phyloP scores from a whole-genome alignment of 2,113 vertebrate species.

The Pachycephala philippinensis region DNA sequence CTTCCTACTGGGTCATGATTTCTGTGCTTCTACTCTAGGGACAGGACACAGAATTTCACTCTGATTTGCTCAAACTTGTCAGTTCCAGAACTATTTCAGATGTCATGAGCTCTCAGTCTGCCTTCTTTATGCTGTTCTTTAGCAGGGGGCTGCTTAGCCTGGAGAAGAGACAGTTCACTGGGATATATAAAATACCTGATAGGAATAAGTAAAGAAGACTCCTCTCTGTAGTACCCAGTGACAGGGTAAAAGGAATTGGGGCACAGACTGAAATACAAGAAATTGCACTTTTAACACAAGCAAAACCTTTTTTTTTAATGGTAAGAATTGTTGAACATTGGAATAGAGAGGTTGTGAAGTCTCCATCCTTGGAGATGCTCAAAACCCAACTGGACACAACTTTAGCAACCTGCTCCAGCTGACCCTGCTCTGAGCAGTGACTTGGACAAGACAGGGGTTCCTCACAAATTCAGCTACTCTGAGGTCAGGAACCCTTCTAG shows the following conservation, averaged over 20 bases:
- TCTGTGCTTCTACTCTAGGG: background rate
- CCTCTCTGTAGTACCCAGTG: background rate
- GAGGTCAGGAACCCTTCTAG: background rate
- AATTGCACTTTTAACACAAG: background rate
- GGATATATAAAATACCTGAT: background rate
- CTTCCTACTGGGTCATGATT: background rate
- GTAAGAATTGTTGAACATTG: background rate
- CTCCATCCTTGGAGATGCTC: background rate
- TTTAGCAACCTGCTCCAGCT: background rate
- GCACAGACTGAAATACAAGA: background rate
- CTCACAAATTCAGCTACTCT: background rate
- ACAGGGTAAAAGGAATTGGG: background rate
- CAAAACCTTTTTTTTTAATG: background rate
- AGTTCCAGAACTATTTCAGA: background rate
- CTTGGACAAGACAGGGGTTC: background rate
- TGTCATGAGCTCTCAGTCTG: background rate
- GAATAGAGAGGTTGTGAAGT: background rate
- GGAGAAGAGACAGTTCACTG: background rate
- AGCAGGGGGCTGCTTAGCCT: background rate
- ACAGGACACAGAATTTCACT: background rate
- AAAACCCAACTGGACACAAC: background rate
- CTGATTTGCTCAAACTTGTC: background rate
- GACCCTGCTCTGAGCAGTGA: background rate
- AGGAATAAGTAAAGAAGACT: background rate
- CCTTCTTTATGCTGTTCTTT: background rate